Base-by-base conservation (phyloP, 2,888 invertebrate genomes). In the Rutpela maculata region DNA sequence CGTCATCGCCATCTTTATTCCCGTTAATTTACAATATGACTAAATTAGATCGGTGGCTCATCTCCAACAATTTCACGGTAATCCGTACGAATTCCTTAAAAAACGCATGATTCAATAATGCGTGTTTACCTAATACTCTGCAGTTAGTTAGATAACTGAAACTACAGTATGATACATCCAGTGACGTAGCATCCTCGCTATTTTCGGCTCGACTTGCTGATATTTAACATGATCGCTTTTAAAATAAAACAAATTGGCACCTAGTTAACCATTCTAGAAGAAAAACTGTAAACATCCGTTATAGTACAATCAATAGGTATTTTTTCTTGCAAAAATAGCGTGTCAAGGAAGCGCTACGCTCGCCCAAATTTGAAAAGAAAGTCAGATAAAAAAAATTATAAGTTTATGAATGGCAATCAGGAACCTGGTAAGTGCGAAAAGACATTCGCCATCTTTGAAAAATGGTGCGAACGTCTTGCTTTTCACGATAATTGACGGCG, bases 171-270 rank as follows among this genome's bases (percentile, higher is more conserved):
- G 50, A 50, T 66, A 50, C 43, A 56, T 62, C n/a, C 18, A 26
- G 19, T 75, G 75, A 75, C 68, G 67, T 62, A 38, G 43, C 17
- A 18, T 15, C 22, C n/a, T n/a, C n/a, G 22, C 60, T 68, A 77
- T 74, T 63, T 70, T 63, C 63, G 35, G 38, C 65, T 11, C 65
- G 65, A 18, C 12, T 17, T 75, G 75, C 38, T 77, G 72, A 77
- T 76, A 72, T 79, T 77, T 76, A 78, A 74, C 76, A 63, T 71
- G 31, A 71, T n/a, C 62, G 62, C 55, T 69, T 77, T 78, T 69
- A 69, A 80, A 74, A 78, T 78, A 80, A 81, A 79, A 80, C 71
- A 76, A 76, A 74, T 78, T 78, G 79, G 78, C 76, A 78, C 69
- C 72, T 26, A 62, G 19, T 63, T 78, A 59, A 43, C 71, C 59